Base-by-base conservation (phyloP, 2,797 vertebrate species). In the Dermochelys coriacea region DNA sequence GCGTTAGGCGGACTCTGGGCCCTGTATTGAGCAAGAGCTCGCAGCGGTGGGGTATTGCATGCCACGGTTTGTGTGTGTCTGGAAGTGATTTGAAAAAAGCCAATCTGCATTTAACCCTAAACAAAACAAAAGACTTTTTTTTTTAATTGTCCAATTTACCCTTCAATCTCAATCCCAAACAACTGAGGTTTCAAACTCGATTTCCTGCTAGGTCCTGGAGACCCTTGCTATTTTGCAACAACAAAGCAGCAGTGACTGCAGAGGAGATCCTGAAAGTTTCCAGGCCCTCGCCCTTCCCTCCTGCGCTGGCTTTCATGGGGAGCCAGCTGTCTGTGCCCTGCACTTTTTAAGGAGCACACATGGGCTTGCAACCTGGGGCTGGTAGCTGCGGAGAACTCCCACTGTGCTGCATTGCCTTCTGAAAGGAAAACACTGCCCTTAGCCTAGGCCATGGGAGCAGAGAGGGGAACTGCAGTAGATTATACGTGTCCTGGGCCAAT, bases 1-100 rank as follows among this genome's bases (percentile, higher is more conserved):
- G 84, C 1, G 0, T 85, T 19, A 41, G 93, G 93, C 90, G 80
- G 93, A 54, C 34, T 91, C 47, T 85, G 96, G 95, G 95, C 93
- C 37, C 82, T 0, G 47, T 54, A 37, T 96, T 97, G 93, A 2
- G 77, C 93, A 97, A 97, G 93, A 93, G 37, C 94, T 94, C 84
- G 21, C 93, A 82, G 95, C 34, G 4, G 79, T 57, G 95, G 94
- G 93, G 94, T 92, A 47, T 94, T 97, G 97, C 96, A 97, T 94
- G 96, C 97, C 96, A 94, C 74, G 93, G 94, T 89, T 91, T 95
- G 86, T 85, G 80, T 87, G 95, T 91, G 97, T 98, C 97, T 98
- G 97, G 97, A 97, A 97, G 87, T 97, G 97, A 98, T 98, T 98
- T 97, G 95, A 87, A 91, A 54, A 92, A 87, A 95, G 88, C 87